These are phyloP conservation scores for Drosophila limbata DNA, from an alignment of 2,888 invertebrate species.

Conservation along the genomic window DNA sequence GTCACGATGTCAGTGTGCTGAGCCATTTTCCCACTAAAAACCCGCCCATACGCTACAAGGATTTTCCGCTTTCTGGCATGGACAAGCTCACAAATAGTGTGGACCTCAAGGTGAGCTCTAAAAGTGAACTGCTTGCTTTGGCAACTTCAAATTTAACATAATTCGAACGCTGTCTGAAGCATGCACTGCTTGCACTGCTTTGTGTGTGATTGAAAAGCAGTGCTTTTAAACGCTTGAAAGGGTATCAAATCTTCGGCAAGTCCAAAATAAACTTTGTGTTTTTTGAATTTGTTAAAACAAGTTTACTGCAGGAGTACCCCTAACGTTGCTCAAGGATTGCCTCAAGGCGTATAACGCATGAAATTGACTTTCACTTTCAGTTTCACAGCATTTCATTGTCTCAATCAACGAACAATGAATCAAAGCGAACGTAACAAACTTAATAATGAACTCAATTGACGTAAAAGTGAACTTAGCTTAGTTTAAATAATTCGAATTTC, in stretches of 20 bases:
- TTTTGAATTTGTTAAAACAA: background rate
- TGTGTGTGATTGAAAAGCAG: background rate
- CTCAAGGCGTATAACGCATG: conserved; percentile 17
- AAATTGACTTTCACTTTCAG: conserved; percentile 4
- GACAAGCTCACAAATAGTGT: conserved; percentile 79
- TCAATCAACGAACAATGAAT: background rate
- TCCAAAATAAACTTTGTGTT: background rate
- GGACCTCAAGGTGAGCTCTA: conserved; percentile 80
- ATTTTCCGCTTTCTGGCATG: conserved; percentile 76
- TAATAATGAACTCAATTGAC: conserved; percentile 4
- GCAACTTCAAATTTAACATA: background rate
- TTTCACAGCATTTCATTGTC: conserved; percentile 15
- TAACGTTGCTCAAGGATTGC: conserved; percentile 18
- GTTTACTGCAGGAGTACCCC: background rate
- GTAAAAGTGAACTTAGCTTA: conserved; percentile 7
- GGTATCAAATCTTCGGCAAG: background rate
- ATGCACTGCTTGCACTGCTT: conserved; percentile 5
- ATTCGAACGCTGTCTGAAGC: background rate
- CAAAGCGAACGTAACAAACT: conserved; percentile 10
- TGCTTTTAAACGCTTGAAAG: background rate
- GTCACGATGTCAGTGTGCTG: conserved; percentile 86
- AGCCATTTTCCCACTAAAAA: conserved; percentile 85
- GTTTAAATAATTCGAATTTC: background rate
- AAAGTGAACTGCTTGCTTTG: no score
- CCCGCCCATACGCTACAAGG: conserved; percentile 83